A percentile compares a stretch with the other conserved stretches of the same genome.
phyloP scores from a whole-genome alignment of 2,797 vertebrate genomes.

The Siniperca scherzeri region DNA sequence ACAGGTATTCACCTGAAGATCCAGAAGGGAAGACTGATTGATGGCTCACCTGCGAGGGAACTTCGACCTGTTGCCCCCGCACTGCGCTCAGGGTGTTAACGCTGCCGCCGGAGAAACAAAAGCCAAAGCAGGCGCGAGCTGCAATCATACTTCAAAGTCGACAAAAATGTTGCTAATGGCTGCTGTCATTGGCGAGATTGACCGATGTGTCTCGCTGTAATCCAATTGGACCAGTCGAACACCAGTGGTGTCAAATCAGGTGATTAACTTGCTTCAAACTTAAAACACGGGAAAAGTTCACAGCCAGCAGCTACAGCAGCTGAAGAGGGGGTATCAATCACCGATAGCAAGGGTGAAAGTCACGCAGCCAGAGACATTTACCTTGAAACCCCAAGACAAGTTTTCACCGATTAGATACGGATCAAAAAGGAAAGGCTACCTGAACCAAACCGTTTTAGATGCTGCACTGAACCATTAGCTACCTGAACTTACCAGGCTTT shows the following conservation, averaged over 20 bases:
- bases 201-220: neutral
- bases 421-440: neutral
- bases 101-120: neutral
- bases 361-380: neutral
- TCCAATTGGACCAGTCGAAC: neutral
- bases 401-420: neutral
- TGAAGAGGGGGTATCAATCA: neutral
- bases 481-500: too few relatives aligned
- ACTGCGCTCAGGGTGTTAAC: neutral
- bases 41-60: conserved; percentile 18
- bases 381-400: neutral
- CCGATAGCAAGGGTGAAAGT: neutral
- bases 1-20: too few relatives aligned
- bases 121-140: conserved; percentile 8
- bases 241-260: neutral
- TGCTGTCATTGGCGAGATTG: neutral
- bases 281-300: neutral
- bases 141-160: neutral
- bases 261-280: neutral
- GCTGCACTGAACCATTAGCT: neutral
- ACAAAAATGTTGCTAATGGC: neutral
- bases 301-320: conserved; percentile 4
- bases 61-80: neutral
- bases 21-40: neutral
- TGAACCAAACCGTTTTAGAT: neutral